Base-by-base conservation (phyloP, 2,888 invertebrate genomes). In the Palloptera scutellata region DNA sequence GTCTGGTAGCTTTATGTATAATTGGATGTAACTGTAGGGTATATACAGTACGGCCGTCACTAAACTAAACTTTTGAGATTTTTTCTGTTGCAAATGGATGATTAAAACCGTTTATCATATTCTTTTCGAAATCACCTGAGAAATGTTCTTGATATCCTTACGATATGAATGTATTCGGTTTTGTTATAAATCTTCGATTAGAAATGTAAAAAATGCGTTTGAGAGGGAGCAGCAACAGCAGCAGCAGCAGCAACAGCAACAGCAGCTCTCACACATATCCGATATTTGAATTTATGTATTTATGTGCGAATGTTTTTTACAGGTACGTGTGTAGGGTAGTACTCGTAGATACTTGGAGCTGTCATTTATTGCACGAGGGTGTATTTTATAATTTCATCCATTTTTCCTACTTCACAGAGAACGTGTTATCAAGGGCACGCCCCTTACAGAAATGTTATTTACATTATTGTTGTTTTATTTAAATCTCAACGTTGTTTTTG, bases 151-250 rank as follows among this genome's bases (percentile, higher is more conserved):
- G 58, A 58, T 57, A 48, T 67, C 43, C 58, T 51, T 30, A 30
- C 30, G 6, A 30, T 30, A 30, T 30, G 30, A 30, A 6, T 30
- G 6, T 30, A 30, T 30, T 30, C 6, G 62, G 61, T 61, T 73
- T 74, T 72, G 69, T 71, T 67, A 73, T 75, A 76, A 76, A 76
- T 74, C 74, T 74, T 75, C 73, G 74, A 76, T 75, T 76, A 73
- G 74, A 72, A 76, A 68, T 68, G 71, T 73, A 73, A 74, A 71
- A 74, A 75, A 74, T 75, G 69, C 72, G 70, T 69, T 72, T 68
- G 61, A 70, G 61, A 69, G 69, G 68, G 70, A 70, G n/a, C n/a
- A n/a, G n/a, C n/a, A n/a, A n/a, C n/a, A n/a, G n/a, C n/a, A n/a
- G n/a, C n/a, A n/a, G n/a, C n/a, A n/a, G n/a, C n/a, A n/a, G n/a